Evolutionary conservation across 2,113 vertebrate genomes (phyloP).

Genomic region (Stegastes partitus): DNA sequence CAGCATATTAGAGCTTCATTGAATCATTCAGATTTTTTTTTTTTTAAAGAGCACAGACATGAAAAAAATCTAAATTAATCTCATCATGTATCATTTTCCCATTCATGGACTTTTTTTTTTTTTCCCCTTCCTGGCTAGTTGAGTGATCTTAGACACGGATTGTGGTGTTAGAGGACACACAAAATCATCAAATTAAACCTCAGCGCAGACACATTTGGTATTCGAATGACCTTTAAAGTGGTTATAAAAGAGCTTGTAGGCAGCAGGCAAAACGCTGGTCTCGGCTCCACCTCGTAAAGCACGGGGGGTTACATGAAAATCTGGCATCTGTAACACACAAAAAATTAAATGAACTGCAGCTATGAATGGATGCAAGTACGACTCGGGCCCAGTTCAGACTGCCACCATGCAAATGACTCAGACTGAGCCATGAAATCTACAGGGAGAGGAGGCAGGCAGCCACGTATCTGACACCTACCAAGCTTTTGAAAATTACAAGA

Average conservation of each 20-base stretch:
- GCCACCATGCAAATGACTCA: slow-evolving; percentile 30
- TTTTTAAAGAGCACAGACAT: neutral
- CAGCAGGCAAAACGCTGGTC: neutral
- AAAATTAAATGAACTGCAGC: slow-evolving; percentile 35
- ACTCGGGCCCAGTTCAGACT: slow-evolving; percentile 16
- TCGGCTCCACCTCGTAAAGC: slow-evolving; percentile 15
- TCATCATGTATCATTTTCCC: neutral
- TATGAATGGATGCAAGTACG: slow-evolving; percentile 9
- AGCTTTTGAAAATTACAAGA: neutral
- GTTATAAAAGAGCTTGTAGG: slow-evolving; percentile 23
- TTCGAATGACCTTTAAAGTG: slow-evolving; percentile 38
- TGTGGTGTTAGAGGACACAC: neutral
- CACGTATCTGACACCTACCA: slow-evolving; percentile 28
- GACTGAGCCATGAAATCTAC: slow-evolving; percentile 15
- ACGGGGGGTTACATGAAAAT: slow-evolving; percentile 37
- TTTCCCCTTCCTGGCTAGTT: neutral
- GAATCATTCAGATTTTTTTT: slow-evolving; percentile 29
- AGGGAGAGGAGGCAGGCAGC: slow-evolving; percentile 1
- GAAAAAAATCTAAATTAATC: slow-evolving; percentile 1
- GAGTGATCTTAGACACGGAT: neutral
- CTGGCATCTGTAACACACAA: slow-evolving; percentile 24
- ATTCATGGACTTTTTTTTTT: neutral
- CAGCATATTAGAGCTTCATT: slow-evolving; percentile 24
- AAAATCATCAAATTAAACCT: slow-evolving; percentile 20
- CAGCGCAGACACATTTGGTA: slow-evolving; percentile 6